These are phyloP conservation scores for Microhierax caerulescens DNA, from an alignment of 2,797 vertebrate genomes.

Conservation along the genomic window DNA sequence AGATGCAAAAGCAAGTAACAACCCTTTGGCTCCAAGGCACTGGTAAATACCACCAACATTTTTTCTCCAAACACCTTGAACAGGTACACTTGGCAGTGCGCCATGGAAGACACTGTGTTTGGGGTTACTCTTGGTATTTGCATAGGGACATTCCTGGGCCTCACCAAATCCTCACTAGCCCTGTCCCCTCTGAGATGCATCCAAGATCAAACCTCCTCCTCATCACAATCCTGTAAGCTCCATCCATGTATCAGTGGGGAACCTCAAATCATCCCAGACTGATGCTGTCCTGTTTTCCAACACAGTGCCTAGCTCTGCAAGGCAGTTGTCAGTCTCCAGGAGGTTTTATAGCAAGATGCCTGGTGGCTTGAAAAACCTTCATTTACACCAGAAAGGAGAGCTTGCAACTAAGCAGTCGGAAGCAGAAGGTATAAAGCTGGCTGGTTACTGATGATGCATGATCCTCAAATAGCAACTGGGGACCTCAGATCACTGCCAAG, in stretches of 20 bases:
- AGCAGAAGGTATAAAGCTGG: not conserved
- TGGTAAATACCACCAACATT: not conserved
- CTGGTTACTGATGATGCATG: not conserved
- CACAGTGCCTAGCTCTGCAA: not conserved
- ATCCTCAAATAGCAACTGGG: not conserved
- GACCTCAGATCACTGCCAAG: not conserved
- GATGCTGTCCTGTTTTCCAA: not conserved
- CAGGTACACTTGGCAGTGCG: not conserved
- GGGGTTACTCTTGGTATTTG: not conserved
- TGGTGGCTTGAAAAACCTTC: not conserved
- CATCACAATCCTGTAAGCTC: not conserved
- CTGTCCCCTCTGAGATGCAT: not conserved
- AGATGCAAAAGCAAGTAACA: not conserved
- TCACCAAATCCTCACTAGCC: not conserved
- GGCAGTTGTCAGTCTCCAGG: not conserved
- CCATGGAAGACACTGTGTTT: rapidly evolving
- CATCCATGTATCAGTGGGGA: not conserved
- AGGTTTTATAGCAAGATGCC: not conserved
- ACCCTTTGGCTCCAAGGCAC: not conserved
- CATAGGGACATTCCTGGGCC: not conserved
- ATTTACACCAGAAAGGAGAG: not conserved
- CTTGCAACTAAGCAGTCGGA: not conserved
- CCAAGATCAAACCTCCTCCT: not conserved
- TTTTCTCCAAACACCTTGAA: not conserved
- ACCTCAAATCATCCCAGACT: not conserved